Conservation (phyloP, 2,888 invertebrate species). For the Melipona bicolor region DNA sequence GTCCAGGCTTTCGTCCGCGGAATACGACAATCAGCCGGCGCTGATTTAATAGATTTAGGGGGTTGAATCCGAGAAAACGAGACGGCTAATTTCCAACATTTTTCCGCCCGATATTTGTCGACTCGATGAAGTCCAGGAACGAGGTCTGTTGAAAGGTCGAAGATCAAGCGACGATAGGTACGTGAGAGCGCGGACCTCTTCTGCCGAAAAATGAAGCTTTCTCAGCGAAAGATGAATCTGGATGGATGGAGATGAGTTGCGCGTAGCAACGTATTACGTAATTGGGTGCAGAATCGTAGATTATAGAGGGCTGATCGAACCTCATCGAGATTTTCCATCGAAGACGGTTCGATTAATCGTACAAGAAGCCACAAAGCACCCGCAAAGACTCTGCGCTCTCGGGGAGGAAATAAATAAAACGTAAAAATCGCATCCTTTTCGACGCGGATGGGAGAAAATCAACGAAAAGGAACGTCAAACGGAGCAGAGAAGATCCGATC, state of each 20-base stretch:
- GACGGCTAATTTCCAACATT: background rate
- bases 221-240: constrained; percentile 12
- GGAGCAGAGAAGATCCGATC: background rate
- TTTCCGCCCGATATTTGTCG: background rate
- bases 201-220: background rate
- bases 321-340: background rate
- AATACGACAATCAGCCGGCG: background rate
- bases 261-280: background rate
- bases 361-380: too few relatives aligned
- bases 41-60: background rate
- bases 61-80: background rate
- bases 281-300: constrained; percentile 2
- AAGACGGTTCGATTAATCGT: background rate
- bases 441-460: background rate
- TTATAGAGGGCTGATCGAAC: background rate
- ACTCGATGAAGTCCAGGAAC: background rate
- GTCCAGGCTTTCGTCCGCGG: background rate
- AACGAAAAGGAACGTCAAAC: background rate
- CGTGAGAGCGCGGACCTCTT: background rate
- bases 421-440: background rate
- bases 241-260: constrained; percentile 16
- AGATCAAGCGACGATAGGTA: constrained; percentile 2
- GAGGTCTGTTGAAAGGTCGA: background rate
- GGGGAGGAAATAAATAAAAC: background rate
- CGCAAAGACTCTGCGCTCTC: background rate